Evolutionary conservation across 1,140 invertebrate genomes (phyloP), one percentile per base, ranked within the genome.

Genomic region (Philopotamus ludificatus): DNA sequence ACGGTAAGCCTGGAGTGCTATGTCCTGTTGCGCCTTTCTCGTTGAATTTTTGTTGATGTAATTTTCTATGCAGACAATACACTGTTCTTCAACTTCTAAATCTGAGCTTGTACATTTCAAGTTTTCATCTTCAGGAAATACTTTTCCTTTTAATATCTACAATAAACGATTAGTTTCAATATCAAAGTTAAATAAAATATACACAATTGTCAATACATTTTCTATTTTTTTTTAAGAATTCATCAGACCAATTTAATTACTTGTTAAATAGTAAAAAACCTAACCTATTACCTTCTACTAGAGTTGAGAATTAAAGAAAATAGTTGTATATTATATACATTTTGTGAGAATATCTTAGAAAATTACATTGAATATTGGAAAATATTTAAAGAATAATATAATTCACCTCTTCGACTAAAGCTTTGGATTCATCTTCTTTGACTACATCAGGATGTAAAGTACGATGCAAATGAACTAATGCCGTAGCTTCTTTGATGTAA

Each of bases 1-100:
- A 68, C 84, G 83, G 54, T 86, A 86, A 1, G 83, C 80, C 70
- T 88, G 84, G 1, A 92, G 55, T 0, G 86, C 84, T 12, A 87
- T 72, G 59, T 86, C 82, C 28, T 92, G 79, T 44, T 83, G 81
- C 1, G 78, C 79, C 73, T 83, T 85, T 70, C 84, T 85, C 1
- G 80, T 44, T 0, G 87, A 81, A 63, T 85, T 82, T n/a, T 81
- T 76, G 21, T 80, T 73, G 8, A 87, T 84, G 72, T 86, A 92
- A 63, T 82, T 75, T 55, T 83, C 76, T 21, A 90, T 74, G 47
- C 83, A 83, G 22, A 84, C 76, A 1, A 86, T 63, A 53, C 82
- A 82, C 54, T 82, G 78, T 15, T 78, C 74, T 54, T 78, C 77
- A 9, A 73, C 66, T 20, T 74, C 69, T 23, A 77, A 73, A 51